These are phyloP conservation scores for Lasioglossum figueresi DNA, from an alignment of 2,888 invertebrate species.

Conservation along the genomic window DNA sequence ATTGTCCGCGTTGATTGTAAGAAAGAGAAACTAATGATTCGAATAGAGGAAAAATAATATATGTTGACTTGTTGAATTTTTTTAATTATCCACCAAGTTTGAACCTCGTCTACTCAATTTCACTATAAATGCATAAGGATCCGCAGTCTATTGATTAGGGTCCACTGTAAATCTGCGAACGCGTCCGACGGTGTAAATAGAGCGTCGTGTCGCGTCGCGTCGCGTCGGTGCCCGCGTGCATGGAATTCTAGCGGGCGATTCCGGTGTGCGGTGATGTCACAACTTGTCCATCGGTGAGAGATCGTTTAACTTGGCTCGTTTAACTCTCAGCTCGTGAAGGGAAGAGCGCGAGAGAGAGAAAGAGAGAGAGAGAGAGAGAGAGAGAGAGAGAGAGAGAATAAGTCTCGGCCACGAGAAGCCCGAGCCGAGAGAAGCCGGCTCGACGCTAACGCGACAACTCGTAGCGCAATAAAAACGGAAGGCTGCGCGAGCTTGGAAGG, in stretches of 20 bases:
- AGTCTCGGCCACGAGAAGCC: conserved; percentile 2
- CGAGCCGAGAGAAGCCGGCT: not conserved
- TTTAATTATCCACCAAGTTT: too few relatives aligned
- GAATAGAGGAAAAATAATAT: too few relatives aligned
- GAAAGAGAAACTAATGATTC: too few relatives aligned
- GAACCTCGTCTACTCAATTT: too few relatives aligned
- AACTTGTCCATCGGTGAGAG: conserved; percentile 42
- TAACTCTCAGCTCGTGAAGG: conserved; percentile 7
- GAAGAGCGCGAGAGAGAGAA: not conserved
- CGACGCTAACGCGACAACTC: conserved; percentile 43
- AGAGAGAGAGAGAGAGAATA: not conserved
- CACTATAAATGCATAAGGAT: too few relatives aligned
- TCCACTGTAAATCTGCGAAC: not conserved
- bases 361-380: too few relatives aligned
- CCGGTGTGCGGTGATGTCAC: conserved; percentile 40
- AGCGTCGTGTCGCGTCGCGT: not conserved
- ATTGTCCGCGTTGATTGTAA: too few relatives aligned
- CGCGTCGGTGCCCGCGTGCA: conserved; percentile 19
- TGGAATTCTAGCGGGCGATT: conserved; percentile 32
- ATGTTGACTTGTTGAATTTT: too few relatives aligned
- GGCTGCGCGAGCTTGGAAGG: conserved; percentile 73
- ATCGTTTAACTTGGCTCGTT: conserved; percentile 53
- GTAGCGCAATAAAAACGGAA: conserved; percentile 77
- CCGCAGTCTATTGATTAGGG: not conserved
- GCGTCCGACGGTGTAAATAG: conserved; percentile 35